These are phyloP conservation scores for Tanypteryx hageni DNA, from an alignment of 2,888 invertebrate genomes.

Conservation along the genomic window DNA sequence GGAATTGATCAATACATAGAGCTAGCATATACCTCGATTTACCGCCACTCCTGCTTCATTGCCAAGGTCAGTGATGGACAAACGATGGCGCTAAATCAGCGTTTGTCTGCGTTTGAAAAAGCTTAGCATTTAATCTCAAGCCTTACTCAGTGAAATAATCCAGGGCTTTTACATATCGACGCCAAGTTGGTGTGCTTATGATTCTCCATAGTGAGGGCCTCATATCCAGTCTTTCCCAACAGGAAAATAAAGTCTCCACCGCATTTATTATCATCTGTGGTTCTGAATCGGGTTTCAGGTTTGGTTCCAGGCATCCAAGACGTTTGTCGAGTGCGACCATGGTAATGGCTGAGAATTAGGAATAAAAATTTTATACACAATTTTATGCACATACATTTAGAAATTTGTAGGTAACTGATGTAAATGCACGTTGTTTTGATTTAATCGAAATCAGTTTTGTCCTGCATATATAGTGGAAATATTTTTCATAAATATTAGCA, in stretches of 20 bases:
- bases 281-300: conserved; percentile 74
- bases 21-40: too few species aligned
- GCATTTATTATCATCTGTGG: conserved; percentile 82
- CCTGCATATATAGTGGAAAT: too few species aligned
- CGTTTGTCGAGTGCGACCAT: conserved; percentile 82
- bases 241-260: conserved; percentile 81
- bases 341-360: conserved; percentile 78
- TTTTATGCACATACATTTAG: neutral
- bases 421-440: too few species aligned
- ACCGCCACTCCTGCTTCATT: too few species aligned
- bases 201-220: conserved; percentile 83
- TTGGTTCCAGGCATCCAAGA: conserved; percentile 80
- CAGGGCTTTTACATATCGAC: conserved; percentile 80
- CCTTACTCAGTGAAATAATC: conserved; percentile 83
- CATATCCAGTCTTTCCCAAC: conserved; percentile 81
- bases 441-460: too few species aligned
- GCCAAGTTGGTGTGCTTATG: conserved; percentile 81
- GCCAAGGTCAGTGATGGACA: too few species aligned
- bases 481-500: too few species aligned
- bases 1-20: too few species aligned
- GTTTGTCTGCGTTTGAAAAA: too few species aligned
- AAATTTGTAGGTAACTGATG: neutral
- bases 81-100: too few species aligned
- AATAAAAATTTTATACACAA: neutral
- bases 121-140: neutral